Percentiles rank a stretch among this genome's conserved stretches.
phyloP scores from a whole-genome alignment of 2,113 vertebrate genomes.

The Dipodomys merriami region DNA sequence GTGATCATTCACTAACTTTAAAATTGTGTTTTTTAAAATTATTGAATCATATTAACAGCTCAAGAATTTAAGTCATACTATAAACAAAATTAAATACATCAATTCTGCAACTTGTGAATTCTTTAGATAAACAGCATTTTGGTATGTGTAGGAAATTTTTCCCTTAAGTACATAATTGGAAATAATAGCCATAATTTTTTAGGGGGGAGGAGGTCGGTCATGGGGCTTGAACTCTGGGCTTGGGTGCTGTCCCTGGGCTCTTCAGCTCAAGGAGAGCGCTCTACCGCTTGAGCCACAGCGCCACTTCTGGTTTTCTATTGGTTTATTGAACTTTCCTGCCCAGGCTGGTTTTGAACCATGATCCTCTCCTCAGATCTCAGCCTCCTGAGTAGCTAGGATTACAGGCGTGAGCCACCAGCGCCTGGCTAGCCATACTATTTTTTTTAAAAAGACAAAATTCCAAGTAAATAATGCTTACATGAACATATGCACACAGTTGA shows the following conservation, averaged over 20 bases:
- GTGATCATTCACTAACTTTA: constrained; percentile 49
- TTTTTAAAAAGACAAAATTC: constrained; percentile 42
- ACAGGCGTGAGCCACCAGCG: too few relatives aligned
- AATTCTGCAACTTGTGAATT: neutral
- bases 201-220: too few relatives aligned
- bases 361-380: too few relatives aligned
- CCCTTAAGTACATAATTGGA: neutral
- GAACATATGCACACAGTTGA: neutral
- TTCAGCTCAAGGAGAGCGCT: too few relatives aligned
- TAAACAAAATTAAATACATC: constrained; percentile 42
- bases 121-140: constrained; percentile 7
- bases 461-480: neutral
- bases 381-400: too few relatives aligned
- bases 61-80: constrained; percentile 6
- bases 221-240: too few relatives aligned
- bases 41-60: constrained; percentile 22
- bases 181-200: neutral
- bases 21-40: constrained; percentile 35
- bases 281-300: too few relatives aligned
- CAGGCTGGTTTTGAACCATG: too few relatives aligned
- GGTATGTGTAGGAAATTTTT: constrained; percentile 3
- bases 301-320: too few relatives aligned
- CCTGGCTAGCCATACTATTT: too few relatives aligned
- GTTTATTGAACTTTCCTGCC: too few relatives aligned
- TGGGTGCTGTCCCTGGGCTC: too few relatives aligned